Evolutionary conservation across 2,113 vertebrate genomes (phyloP).

Genomic region (Aphyosemion australe): DNA sequence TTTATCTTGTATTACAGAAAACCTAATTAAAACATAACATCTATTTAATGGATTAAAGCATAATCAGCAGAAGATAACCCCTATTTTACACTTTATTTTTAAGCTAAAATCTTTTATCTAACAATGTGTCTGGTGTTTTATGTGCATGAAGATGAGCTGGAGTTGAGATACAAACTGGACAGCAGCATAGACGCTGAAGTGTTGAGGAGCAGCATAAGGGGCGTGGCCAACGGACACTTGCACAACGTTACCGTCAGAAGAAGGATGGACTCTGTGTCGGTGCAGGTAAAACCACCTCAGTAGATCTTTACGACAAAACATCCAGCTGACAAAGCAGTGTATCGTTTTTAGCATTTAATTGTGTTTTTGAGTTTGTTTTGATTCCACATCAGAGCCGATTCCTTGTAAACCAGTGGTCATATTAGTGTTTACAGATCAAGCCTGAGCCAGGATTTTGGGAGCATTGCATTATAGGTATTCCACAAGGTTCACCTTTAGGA

Average conservation of each 20-base stretch:
- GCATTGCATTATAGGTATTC: no score
- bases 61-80: background rate
- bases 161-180: conserved; percentile 73
- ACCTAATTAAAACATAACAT: background rate
- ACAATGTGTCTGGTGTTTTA: conserved; percentile 2
- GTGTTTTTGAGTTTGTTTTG: no score
- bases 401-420: no score
- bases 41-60: background rate
- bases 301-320: no score
- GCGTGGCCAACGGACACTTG: conserved; percentile 67
- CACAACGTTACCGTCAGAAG: conserved; percentile 67
- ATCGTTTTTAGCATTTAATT: no score
- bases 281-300: conserved; percentile 66
- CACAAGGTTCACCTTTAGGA: no score
- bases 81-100: background rate
- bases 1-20: conserved; percentile 11
- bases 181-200: conserved; percentile 62
- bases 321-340: no score
- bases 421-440: no score
- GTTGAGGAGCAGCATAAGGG: conserved; percentile 55
- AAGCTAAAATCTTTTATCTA: background rate
- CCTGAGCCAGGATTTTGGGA: no score
- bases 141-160: conserved; percentile 69
- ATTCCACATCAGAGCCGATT: no score
- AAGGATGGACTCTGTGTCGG: conserved; percentile 45